These are phyloP conservation scores for Alcis repandata DNA, from an alignment of 2,888 invertebrate genomes.

Conservation along the genomic window DNA sequence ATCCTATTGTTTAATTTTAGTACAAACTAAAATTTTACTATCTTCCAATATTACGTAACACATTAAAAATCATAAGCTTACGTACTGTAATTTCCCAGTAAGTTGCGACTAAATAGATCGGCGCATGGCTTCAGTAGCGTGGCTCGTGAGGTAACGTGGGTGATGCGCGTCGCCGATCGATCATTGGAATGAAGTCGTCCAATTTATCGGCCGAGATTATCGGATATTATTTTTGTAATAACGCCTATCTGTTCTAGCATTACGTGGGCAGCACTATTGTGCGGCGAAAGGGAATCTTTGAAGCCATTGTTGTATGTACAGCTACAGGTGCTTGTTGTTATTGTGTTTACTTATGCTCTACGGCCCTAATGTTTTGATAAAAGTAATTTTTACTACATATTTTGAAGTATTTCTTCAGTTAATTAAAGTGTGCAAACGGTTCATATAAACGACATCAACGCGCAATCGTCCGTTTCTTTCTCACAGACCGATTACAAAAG, in stretches of 20 bases:
- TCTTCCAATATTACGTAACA: neutral
- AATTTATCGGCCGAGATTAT: constrained; percentile 70
- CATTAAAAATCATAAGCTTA: neutral
- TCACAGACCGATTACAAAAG: constrained; percentile 46
- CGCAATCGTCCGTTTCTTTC: constrained; percentile 33
- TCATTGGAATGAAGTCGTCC: constrained; percentile 79
- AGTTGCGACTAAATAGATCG: constrained; percentile 4
- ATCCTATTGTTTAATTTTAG: no score
- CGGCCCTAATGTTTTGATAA: constrained; percentile 1
- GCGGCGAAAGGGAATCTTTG: constrained; percentile 56
- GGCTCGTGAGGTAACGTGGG: constrained; percentile 74
- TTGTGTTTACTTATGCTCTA: constrained; percentile 1
- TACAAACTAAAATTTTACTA: neutral
- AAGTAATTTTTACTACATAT: neutral
- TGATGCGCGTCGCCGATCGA: constrained; percentile 73
- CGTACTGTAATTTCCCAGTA: constrained; percentile 13
- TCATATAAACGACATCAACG: constrained; percentile 41
- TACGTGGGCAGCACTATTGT: constrained; percentile 60
- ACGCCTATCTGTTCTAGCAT: constrained; percentile 57
- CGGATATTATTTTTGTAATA: constrained; percentile 71
- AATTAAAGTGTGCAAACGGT: constrained; percentile 8
- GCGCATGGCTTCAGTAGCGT: constrained; percentile 44
- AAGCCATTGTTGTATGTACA: constrained; percentile 26
- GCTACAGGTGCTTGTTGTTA: constrained; percentile 33
- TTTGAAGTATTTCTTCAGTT: no score